Conservation (phyloP, 2,888 invertebrate species). For the Acanthosepion pharaonis region DNA sequence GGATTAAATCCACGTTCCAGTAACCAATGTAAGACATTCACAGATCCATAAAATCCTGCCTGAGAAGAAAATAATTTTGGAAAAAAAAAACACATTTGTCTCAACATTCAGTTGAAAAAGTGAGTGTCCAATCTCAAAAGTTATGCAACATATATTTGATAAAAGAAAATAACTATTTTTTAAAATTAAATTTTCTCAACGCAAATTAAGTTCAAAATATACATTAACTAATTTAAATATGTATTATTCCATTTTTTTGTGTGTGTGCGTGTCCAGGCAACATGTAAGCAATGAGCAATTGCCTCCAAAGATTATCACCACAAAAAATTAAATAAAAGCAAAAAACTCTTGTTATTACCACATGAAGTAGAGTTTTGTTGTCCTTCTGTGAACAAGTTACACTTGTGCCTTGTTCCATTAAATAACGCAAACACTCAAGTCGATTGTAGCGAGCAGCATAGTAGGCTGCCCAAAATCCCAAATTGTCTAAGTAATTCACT, state of each 20-base stretch:
- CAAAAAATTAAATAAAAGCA: not conserved
- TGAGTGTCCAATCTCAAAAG: not conserved
- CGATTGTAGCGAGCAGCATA: slow-evolving; percentile 69
- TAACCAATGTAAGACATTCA: slow-evolving; percentile 71
- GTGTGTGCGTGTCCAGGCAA: no score
- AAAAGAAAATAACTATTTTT: no score
- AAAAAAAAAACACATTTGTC: not conserved
- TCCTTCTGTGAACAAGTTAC: slow-evolving; percentile 67
- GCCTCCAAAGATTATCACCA: not conserved
- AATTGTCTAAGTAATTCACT: slow-evolving; percentile 68
- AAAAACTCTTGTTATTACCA: slow-evolving; percentile 59
- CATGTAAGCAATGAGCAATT: no score
- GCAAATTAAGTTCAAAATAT: no score
- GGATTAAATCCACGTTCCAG: slow-evolving; percentile 69
- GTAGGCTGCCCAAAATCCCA: slow-evolving; percentile 69
- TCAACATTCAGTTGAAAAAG: not conserved
- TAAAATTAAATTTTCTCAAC: no score
- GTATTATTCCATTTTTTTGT: not conserved
- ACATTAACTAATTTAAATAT: not conserved
- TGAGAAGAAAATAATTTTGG: slow-evolving; percentile 51
- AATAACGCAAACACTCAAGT: slow-evolving; percentile 70
- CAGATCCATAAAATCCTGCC: slow-evolving; percentile 70
- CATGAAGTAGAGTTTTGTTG: slow-evolving; percentile 70
- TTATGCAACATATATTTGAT: no score
- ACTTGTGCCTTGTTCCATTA: slow-evolving; percentile 70